Percentiles rank a stretch among this genome's conserved stretches.
These are phyloP conservation scores for Hystrix cristata DNA, from an alignment of 2,113 vertebrate genomes.

Conservation along the genomic window DNA sequence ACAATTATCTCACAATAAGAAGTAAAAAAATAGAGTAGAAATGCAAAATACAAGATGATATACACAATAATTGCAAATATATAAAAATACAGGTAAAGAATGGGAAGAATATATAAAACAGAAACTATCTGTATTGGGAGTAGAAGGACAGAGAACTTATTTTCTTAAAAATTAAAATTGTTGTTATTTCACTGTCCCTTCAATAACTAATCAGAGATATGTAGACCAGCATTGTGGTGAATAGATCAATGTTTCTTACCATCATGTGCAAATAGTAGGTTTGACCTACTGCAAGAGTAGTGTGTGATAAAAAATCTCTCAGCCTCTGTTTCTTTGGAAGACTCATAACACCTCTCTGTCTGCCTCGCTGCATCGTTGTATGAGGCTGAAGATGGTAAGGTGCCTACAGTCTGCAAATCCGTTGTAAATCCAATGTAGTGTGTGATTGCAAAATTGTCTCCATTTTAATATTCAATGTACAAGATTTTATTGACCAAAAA, in stretches of 20 bases:
- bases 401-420: background rate
- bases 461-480: background rate
- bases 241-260: background rate
- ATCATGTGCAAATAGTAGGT: background rate
- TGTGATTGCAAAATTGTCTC: background rate
- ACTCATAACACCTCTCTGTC: background rate
- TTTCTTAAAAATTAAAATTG: constrained; percentile 3
- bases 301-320: background rate
- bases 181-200: background rate
- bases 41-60: background rate
- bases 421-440: background rate
- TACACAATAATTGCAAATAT: background rate
- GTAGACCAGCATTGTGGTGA: background rate
- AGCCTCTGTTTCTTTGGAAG: background rate
- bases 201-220: background rate
- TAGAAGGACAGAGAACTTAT: background rate
- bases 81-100: background rate
- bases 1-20: background rate
- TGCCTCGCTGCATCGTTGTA: background rate
- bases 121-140: background rate
- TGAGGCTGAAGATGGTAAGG: background rate
- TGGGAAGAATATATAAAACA: background rate
- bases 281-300: background rate
- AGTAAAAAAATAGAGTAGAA: background rate
- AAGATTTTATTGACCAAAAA: background rate